A percentile compares a stretch with the other conserved stretches of the same genome.
phyloP scores from a whole-genome alignment of 2,888 invertebrate species.

The Hirtodrosophila duncani region DNA sequence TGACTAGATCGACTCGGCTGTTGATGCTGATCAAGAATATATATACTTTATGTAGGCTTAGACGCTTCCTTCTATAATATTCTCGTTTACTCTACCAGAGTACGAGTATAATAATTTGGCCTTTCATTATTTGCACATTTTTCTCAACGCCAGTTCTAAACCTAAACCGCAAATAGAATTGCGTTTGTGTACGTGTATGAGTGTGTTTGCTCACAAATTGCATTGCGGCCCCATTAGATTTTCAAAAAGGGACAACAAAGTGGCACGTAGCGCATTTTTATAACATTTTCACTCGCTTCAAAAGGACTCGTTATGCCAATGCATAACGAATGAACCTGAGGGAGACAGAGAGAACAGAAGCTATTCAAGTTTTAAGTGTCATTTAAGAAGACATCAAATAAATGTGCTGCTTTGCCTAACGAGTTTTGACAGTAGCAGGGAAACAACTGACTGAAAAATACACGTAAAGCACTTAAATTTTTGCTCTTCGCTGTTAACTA shows the following conservation, averaged over 20 bases:
- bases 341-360: too few relatives aligned
- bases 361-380: constrained; percentile 33
- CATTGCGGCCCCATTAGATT: constrained; percentile 60
- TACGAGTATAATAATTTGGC: too few relatives aligned
- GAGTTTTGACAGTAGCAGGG: constrained; percentile 20
- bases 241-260: constrained; percentile 69
- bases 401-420: constrained; percentile 61
- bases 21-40: too few relatives aligned
- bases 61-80: too few relatives aligned
- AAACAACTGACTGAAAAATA: neutral
- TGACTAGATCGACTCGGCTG: too few relatives aligned
- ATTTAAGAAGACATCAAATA: constrained; percentile 74
- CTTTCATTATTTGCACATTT: too few relatives aligned
- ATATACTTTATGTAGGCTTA: too few relatives aligned
- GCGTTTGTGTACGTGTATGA: constrained; percentile 7
- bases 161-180: constrained; percentile 63
- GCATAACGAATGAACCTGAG: too few relatives aligned
- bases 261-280: constrained; percentile 65
- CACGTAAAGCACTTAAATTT: neutral
- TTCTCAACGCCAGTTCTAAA: constrained; percentile 62
- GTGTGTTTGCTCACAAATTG: constrained; percentile 53
- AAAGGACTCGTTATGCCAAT: constrained; percentile 65
- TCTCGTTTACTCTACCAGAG: too few relatives aligned
- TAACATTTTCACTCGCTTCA: constrained; percentile 67
- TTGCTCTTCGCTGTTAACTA: too few relatives aligned